These are phyloP conservation scores for Tinea semifulvella DNA, from an alignment of 2,888 invertebrate species.

Conservation along the genomic window DNA sequence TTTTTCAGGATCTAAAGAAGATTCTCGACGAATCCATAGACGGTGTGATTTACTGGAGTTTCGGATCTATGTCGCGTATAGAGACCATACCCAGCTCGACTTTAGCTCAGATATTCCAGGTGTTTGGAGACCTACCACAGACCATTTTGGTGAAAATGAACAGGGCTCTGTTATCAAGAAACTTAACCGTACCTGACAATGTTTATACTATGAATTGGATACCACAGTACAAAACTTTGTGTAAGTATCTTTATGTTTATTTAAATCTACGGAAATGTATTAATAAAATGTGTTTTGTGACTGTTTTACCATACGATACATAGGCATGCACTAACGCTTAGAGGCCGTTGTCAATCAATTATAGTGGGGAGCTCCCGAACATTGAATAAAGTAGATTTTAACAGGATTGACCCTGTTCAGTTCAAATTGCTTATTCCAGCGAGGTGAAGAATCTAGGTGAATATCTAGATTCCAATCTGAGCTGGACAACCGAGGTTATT, in stretches of 20 bases:
- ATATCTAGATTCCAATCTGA: too few species aligned
- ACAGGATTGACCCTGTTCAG: too few species aligned
- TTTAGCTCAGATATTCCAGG: constrained; percentile 53
- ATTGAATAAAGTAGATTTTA: too few species aligned
- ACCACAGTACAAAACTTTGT: constrained; percentile 62
- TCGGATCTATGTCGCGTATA: constrained; percentile 66
- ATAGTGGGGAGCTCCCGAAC: too few species aligned
- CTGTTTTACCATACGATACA: too few species aligned
- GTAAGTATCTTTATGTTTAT: constrained; percentile 34
- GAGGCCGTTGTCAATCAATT: too few species aligned
- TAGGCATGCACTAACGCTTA: too few species aligned
- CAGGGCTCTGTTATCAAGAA: constrained; percentile 45
- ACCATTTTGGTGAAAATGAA: constrained; percentile 65
- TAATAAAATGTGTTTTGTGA: too few species aligned
- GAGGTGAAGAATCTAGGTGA: too few species aligned
- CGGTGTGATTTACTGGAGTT: constrained; percentile 67
- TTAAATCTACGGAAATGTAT: too few species aligned
- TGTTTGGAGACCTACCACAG: constrained; percentile 58
- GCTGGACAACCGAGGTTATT: too few species aligned
- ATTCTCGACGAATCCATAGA: constrained; percentile 50
- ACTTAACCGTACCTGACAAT: constrained; percentile 56
- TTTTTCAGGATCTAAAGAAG: constrained; percentile 43
- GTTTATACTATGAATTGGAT: constrained; percentile 62
- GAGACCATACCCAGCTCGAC: constrained; percentile 59
- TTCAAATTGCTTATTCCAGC: too few species aligned